These are phyloP conservation scores for Microplitis manilae DNA, from an alignment of 2,888 invertebrate genomes.

Conservation along the genomic window DNA sequence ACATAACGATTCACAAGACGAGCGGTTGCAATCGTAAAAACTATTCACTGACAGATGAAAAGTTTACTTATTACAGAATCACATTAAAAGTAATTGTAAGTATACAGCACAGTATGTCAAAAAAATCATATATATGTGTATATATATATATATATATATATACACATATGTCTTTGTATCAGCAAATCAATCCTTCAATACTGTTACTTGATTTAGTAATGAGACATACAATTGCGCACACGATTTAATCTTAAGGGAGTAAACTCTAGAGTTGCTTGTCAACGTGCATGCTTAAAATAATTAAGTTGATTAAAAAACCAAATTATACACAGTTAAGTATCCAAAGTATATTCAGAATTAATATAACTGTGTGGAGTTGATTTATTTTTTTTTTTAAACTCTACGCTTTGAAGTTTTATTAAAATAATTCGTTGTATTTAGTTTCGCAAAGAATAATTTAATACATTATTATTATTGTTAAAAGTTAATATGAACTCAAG, in stretches of 20 bases:
- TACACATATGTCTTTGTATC: background rate
- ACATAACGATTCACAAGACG: conserved; percentile 46
- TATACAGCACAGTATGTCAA: background rate
- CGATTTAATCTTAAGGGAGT: conserved; percentile 21
- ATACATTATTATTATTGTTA: background rate
- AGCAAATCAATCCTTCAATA: conserved; percentile 31
- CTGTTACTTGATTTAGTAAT: conserved; percentile 63
- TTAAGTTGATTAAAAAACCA: background rate
- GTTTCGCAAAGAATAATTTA: background rate
- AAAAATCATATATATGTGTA: background rate
- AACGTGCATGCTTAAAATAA: background rate
- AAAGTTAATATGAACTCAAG: background rate
- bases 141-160: background rate
- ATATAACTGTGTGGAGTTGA: background rate
- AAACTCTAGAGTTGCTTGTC: conserved; percentile 11
- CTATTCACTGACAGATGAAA: conserved; percentile 18
- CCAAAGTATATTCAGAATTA: background rate
- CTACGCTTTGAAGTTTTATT: background rate
- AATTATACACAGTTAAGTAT: background rate
- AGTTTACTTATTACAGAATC: conserved; percentile 9
- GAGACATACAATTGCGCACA: conserved; percentile 48
- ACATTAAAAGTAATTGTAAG: background rate
- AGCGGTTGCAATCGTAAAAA: conserved; percentile 19
- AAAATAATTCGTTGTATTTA: background rate
- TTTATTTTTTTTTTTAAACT: background rate